These are phyloP conservation scores for Phylloscopus collybita DNA, from an alignment of 2,797 vertebrate genomes.

Conservation along the genomic window DNA sequence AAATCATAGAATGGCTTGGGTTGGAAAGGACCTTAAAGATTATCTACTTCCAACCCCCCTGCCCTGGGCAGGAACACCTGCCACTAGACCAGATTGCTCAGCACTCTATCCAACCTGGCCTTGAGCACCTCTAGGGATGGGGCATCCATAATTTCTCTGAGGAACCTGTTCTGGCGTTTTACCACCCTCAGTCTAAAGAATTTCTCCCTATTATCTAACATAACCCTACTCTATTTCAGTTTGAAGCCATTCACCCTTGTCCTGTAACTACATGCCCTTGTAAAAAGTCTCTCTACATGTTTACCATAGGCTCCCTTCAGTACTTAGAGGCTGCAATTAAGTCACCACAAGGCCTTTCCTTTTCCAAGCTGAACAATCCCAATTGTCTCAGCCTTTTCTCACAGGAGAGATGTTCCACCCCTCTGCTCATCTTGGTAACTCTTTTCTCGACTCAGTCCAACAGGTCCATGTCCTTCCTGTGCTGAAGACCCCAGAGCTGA, in stretches of 20 bases:
- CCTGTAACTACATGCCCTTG: background rate
- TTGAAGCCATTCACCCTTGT: background rate
- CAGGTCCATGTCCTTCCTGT: background rate
- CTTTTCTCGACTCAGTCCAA: background rate
- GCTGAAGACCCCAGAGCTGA: background rate
- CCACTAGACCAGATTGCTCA: background rate
- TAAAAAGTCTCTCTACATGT: background rate
- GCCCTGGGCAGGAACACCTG: background rate
- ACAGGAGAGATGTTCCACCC: background rate
- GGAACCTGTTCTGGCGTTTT: background rate
- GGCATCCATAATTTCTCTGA: background rate
- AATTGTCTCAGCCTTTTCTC: background rate
- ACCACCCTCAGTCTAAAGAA: background rate
- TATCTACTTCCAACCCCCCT: background rate
- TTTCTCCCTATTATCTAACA: background rate
- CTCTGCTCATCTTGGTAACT: background rate
- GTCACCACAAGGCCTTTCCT: background rate
- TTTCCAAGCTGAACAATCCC: background rate
- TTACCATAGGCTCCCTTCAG: background rate
- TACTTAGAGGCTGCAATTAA: background rate
- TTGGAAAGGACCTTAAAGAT: background rate
- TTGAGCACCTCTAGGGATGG: background rate
- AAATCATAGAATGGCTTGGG: background rate
- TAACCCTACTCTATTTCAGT: background rate
- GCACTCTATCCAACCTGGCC: fast-evolving